phyloP scores from a whole-genome alignment of 1,140 invertebrate genomes.

The Hetaerina americana region DNA sequence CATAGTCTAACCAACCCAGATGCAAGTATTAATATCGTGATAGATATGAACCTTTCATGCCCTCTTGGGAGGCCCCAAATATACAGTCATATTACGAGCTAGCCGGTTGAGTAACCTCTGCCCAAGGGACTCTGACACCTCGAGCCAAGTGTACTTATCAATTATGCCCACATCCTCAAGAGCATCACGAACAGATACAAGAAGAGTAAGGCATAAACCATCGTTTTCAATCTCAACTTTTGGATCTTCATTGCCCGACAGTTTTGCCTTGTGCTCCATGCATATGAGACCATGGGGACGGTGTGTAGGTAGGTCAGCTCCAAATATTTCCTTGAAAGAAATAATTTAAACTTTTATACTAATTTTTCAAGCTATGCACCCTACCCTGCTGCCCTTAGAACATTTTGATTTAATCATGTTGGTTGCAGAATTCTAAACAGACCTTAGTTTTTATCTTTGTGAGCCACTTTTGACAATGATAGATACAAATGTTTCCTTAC shows the following conservation, averaged over 20 bases:
- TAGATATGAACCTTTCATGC: too few species aligned
- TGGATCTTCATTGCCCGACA: constrained; percentile 38
- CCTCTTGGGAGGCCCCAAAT: constrained; percentile 28
- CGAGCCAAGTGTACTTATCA: constrained; percentile 80
- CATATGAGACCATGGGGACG: constrained; percentile 68
- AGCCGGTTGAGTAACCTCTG: constrained; percentile 50
- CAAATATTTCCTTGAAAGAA: constrained; percentile 61
- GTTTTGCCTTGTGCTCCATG: constrained; percentile 39
- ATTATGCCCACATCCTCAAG: constrained; percentile 68
- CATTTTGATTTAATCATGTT: neutral
- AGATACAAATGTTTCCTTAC: too few species aligned
- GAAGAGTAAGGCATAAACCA: constrained; percentile 67
- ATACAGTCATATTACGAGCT: constrained; percentile 61
- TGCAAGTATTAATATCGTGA: too few species aligned
- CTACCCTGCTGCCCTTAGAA: neutral
- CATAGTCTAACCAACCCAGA: too few species aligned
- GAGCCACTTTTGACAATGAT: too few species aligned
- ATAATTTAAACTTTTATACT: neutral
- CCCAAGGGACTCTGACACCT: constrained; percentile 54
- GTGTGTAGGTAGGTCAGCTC: constrained; percentile 68
- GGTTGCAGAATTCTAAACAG: neutral
- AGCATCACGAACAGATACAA: constrained; percentile 74
- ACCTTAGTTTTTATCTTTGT: too few species aligned
- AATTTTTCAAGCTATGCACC: neutral
- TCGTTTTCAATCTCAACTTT: constrained; percentile 38